These are phyloP conservation scores for Lophotis ruficrista DNA, from an alignment of 2,113 vertebrate genomes.

Conservation along the genomic window DNA sequence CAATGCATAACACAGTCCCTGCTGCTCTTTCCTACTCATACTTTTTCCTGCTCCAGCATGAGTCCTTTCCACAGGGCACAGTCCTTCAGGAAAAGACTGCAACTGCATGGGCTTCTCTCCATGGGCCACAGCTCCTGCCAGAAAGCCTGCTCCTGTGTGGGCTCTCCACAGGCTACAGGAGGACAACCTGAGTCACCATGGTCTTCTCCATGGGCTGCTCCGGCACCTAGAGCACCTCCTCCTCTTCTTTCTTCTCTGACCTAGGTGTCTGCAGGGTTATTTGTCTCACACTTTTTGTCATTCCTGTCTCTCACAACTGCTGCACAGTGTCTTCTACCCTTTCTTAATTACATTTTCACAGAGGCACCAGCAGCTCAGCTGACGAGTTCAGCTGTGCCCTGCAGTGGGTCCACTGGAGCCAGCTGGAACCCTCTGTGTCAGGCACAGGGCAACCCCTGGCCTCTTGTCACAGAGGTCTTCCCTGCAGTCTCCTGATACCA, in stretches of 20 bases:
- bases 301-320: background rate
- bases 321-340: background rate
- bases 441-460: background rate
- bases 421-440: background rate
- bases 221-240: background rate
- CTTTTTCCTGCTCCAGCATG: background rate
- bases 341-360: background rate
- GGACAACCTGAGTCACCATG: background rate
- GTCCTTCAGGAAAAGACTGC: background rate
- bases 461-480: background rate
- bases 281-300: background rate
- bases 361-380: background rate
- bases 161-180: background rate
- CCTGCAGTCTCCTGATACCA: background rate
- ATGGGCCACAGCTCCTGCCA: too few species aligned
- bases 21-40: background rate
- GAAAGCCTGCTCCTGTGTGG: background rate
- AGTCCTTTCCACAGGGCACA: background rate
- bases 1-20: background rate
- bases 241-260: background rate
- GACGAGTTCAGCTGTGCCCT: background rate
- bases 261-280: background rate
- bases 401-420: background rate
- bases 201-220: background rate
- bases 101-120: background rate